A percentile compares a stretch with the other conserved stretches of the same genome.
Conservation (phyloP, 2,797 vertebrate genomes). For the Helostoma temminkii region DNA sequence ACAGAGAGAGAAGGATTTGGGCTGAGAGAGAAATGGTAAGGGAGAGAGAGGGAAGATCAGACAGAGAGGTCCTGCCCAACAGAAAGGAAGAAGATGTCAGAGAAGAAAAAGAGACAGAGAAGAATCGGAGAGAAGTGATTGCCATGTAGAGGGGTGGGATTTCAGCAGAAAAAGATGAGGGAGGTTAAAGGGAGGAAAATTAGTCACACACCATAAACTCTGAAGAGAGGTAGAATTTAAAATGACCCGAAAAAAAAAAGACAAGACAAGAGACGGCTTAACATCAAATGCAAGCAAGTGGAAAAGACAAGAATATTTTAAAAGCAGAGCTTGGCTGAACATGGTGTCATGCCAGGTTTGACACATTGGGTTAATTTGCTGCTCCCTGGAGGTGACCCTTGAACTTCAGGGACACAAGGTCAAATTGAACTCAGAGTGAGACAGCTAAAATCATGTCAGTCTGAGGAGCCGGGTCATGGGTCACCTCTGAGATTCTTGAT, state of each 20-base stretch:
- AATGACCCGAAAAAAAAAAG: slow-evolving; percentile 55
- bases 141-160: slow-evolving; percentile 57
- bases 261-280: slow-evolving; percentile 48
- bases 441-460: slow-evolving; percentile 87
- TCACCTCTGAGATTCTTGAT: slow-evolving; percentile 78
- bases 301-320: slow-evolving; percentile 64
- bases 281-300: slow-evolving; percentile 54
- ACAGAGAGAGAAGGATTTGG: slow-evolving; percentile 53
- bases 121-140: slow-evolving; percentile 46
- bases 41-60: slow-evolving; percentile 71
- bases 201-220: slow-evolving; percentile 77
- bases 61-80: slow-evolving; percentile 64
- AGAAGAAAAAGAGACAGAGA: slow-evolving; percentile 41
- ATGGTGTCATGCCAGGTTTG: slow-evolving; percentile 87
- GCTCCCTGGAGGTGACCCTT: slow-evolving; percentile 84
- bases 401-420: slow-evolving; percentile 80
- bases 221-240: slow-evolving; percentile 70
- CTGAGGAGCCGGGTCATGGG: slow-evolving; percentile 84
- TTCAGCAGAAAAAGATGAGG: slow-evolving; percentile 50
- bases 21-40: slow-evolving; percentile 36
- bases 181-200: slow-evolving; percentile 64
- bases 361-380: slow-evolving; percentile 91
- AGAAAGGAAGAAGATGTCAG: slow-evolving; percentile 68
- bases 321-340: slow-evolving; percentile 74
- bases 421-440: slow-evolving; percentile 79